phyloP scores from a whole-genome alignment of 2,888 invertebrate genomes.

The Eremobia ochroleuca region DNA sequence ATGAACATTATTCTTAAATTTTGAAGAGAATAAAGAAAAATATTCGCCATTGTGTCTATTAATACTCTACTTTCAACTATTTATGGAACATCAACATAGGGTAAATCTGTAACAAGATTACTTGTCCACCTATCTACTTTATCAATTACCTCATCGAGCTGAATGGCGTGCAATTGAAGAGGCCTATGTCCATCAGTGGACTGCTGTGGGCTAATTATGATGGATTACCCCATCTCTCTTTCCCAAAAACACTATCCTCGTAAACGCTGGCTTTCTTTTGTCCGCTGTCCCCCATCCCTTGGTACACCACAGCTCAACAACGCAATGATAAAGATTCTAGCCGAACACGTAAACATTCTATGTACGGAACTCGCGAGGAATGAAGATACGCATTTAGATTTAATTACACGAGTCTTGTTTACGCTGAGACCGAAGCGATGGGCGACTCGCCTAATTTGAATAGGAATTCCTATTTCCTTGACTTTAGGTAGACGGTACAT shows the following conservation, averaged over 20 bases:
- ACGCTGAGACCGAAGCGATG: conserved; percentile 35
- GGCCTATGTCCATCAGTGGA: neutral
- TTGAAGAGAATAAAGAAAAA: neutral
- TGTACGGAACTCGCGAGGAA: conserved; percentile 53
- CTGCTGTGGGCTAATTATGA: neutral
- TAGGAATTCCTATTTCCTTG: conserved; percentile 55
- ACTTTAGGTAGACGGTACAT: conserved; percentile 28
- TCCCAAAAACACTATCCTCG: neutral
- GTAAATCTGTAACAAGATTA: conserved; percentile 1
- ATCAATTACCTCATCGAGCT: neutral
- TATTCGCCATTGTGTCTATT: neutral
- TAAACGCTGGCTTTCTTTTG: neutral
- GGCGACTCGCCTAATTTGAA: conserved; percentile 52
- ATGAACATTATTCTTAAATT: neutral
- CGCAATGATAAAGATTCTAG: conserved; percentile 54
- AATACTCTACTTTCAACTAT: neutral
- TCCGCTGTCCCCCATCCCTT: conserved; percentile 1
- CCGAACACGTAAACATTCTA: conserved; percentile 59
- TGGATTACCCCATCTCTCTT: neutral
- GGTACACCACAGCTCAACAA: conserved; percentile 29
- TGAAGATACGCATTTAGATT: conserved; percentile 64
- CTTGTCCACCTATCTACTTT: neutral
- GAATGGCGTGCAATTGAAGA: neutral
- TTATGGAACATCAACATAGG: neutral
- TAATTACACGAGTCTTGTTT: conserved; percentile 61